A percentile compares a stretch with the other conserved stretches of the same genome.
These are phyloP conservation scores for Pemphredon lugubris DNA, from an alignment of 2,888 invertebrate genomes.

Conservation along the genomic window DNA sequence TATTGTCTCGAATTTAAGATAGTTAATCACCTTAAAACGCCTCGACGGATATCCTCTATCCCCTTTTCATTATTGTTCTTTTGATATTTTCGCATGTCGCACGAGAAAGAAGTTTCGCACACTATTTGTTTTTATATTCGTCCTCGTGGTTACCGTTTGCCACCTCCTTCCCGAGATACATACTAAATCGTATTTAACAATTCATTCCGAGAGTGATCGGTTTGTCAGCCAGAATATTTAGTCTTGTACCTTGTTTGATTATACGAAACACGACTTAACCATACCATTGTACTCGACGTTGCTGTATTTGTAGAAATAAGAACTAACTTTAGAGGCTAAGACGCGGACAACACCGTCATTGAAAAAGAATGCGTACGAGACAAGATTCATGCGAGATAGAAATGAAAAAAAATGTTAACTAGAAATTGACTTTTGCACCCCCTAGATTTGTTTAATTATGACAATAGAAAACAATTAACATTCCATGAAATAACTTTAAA, in stretches of 20 bases:
- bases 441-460: background rate
- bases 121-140: background rate
- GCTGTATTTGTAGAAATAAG: constrained; percentile 6
- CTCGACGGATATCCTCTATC: no score
- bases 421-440: constrained; percentile 15
- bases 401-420: background rate
- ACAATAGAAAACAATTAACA: background rate
- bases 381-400: constrained; percentile 1
- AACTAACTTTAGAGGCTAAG: background rate
- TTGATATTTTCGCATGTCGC: background rate
- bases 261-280: background rate
- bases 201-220: background rate
- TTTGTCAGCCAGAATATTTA: background rate
- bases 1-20: no score
- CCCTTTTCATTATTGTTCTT: background rate
- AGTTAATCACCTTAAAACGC: no score
- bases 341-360: background rate
- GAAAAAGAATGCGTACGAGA: constrained; percentile 8
- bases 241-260: background rate
- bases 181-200: background rate
- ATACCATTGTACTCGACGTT: background rate
- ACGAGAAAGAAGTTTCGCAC: background rate
- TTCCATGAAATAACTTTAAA: constrained; percentile 3
- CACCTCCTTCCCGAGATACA: background rate
- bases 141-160: background rate